Evolutionary conservation across 2,888 invertebrate species (phyloP).

Genomic region (Stegana nigrithorax): DNA sequence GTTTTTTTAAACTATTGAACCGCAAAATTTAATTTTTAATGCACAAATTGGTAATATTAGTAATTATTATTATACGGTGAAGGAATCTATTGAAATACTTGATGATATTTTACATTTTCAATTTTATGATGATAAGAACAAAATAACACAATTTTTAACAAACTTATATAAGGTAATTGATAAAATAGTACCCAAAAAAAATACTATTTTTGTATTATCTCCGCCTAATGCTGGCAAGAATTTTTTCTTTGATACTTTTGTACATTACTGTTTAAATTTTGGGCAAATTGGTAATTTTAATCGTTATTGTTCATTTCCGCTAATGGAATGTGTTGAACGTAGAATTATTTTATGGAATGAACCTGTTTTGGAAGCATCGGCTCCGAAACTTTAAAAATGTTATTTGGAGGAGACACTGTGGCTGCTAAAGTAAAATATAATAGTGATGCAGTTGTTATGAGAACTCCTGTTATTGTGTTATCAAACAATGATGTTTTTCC

Average conservation of each 20-base stretch:
- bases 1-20: background rate
- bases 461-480: slow-evolving; percentile 7
- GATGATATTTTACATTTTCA: slow-evolving; percentile 4
- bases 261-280: slow-evolving; percentile 3
- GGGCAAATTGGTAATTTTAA: slow-evolving; percentile 4
- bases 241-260: slow-evolving; percentile 7
- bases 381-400: background rate
- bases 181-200: background rate
- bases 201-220: slow-evolving; percentile 7
- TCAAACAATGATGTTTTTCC: slow-evolving; percentile 10
- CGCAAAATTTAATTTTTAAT: slow-evolving; percentile 16
- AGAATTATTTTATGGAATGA: slow-evolving; percentile 9
- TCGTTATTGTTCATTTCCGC: slow-evolving; percentile 1
- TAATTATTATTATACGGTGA: slow-evolving; percentile 8
- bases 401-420: background rate
- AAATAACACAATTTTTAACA: slow-evolving; percentile 3
- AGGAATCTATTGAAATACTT: slow-evolving; percentile 6
- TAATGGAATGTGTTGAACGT: slow-evolving; percentile 2
- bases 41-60: background rate
- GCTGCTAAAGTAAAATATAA: background rate
- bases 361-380: background rate
- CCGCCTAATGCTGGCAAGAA: slow-evolving; percentile 9
- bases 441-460: background rate
- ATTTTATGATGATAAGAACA: background rate
- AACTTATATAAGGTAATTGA: background rate